Evolutionary conservation across 2,797 vertebrate species (phyloP), one percentile per base, ranked within the genome.

Genomic region (Lophius americanus): DNA sequence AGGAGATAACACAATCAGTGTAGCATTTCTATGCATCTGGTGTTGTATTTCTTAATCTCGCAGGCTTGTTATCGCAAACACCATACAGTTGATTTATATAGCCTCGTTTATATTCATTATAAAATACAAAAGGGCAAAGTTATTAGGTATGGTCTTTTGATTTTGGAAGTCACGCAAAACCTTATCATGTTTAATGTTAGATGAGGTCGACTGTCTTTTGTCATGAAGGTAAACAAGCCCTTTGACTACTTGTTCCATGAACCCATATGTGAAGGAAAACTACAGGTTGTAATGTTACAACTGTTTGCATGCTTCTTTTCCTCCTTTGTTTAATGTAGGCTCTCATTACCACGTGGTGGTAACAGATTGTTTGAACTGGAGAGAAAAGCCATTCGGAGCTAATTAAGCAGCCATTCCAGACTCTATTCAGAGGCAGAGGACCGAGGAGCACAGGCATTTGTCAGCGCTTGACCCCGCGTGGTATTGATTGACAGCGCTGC

Each of bases 321-420:
- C 89, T 84, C 86, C 87, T 93, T 94, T 93, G 92, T 95, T 95
- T 94, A 94, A 94, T 92, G 94, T 94, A 87, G 92, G 94, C 94
- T 95, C 94, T 95, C 94, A 93, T 95, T 95, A 96, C 95, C 95
- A 96, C 95, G 95, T 95, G 95, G 94, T 95, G 93, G 93, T 96
- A 95, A 95, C 96, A 96, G 95, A 96, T 95, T 96, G 95, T 95
- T 95, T 95, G 95, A 96, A 95, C 95, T 95, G 95, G 93, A 95
- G 95, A 95, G 95, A 96, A 95, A 95, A 95, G 95, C 95, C 95
- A 95, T 96, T 95, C 93, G 94, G 92, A 95, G 95, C 96, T 96
- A 96, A 96, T 97, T 96, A 95, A 95, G 96, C 95, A 95, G 95
- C 95, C 95, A 96, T 95, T 95, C 93, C 94, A 90, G 92, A 94